phyloP scores from a whole-genome alignment of 2,797 vertebrate species.

The Chrysocyon brachyurus region DNA sequence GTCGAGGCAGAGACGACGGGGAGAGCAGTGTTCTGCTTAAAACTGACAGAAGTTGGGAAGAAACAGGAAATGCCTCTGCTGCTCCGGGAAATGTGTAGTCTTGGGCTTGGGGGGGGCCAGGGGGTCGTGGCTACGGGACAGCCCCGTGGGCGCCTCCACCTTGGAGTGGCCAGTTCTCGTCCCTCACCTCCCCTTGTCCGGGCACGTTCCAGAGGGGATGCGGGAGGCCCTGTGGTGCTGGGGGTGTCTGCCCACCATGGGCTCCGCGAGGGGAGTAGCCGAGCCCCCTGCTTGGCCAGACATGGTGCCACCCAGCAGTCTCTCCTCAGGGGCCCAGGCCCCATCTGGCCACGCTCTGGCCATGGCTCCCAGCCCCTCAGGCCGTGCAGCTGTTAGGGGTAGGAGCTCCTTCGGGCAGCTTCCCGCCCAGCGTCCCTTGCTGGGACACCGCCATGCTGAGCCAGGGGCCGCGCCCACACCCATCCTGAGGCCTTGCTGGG shows the following conservation, averaged over 20 bases:
- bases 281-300: neutral
- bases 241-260: neutral
- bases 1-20: neutral
- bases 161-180: neutral
- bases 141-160: neutral
- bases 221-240: neutral
- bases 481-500: neutral
- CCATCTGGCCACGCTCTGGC: neutral
- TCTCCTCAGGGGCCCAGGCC: neutral
- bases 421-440: too few relatives aligned
- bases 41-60: neutral
- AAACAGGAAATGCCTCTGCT: neutral
- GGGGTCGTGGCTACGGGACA: neutral
- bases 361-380: neutral
- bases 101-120: neutral
- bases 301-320: neutral
- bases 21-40: neutral
- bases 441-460: neutral
- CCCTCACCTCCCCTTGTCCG: neutral
- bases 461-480: neutral
- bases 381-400: neutral
- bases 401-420: neutral
- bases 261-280: neutral
- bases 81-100: neutral
- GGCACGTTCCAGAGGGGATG: accelerated